phyloP scores from a whole-genome alignment of 2,113 vertebrate genomes.

The Ictalurus punctatus region DNA sequence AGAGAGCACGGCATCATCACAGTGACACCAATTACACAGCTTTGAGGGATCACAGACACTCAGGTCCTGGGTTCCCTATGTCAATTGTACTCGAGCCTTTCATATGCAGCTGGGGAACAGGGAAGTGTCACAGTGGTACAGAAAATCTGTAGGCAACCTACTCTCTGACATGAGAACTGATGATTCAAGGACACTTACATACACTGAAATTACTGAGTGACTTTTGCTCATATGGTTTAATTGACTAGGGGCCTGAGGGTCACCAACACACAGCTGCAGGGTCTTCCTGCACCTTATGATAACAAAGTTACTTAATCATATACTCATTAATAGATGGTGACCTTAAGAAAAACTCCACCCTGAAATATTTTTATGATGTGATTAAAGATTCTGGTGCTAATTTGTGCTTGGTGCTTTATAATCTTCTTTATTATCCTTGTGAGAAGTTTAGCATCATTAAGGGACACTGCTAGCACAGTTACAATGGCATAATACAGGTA shows the following conservation, averaged over 20 bases:
- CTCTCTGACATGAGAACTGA: conserved; percentile 52
- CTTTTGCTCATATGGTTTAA: neutral
- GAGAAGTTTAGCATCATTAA: neutral
- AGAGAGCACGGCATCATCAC: conserved; percentile 39
- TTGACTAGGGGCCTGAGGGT: neutral
- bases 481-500: neutral
- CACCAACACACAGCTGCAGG: neutral
- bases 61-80: conserved; percentile 28
- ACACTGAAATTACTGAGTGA: conserved; percentile 19
- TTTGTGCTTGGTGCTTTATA: neutral
- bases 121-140: conserved; percentile 35
- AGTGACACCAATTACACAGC: conserved; percentile 63
- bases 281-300: neutral
- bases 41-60: conserved; percentile 49
- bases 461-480: neutral
- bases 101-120: conserved; percentile 59
- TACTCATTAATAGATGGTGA: neutral
- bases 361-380: neutral
- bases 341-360: neutral
- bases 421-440: neutral
- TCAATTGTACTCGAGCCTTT: conserved; percentile 50
- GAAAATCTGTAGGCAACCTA: conserved; percentile 60
- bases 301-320: neutral
- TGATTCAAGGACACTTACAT: conserved; percentile 31
- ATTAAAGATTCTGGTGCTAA: neutral